A percentile compares a stretch with the other conserved stretches of the same genome.
Conservation (phyloP, 2,888 invertebrate species). For the Thyatira batis region DNA sequence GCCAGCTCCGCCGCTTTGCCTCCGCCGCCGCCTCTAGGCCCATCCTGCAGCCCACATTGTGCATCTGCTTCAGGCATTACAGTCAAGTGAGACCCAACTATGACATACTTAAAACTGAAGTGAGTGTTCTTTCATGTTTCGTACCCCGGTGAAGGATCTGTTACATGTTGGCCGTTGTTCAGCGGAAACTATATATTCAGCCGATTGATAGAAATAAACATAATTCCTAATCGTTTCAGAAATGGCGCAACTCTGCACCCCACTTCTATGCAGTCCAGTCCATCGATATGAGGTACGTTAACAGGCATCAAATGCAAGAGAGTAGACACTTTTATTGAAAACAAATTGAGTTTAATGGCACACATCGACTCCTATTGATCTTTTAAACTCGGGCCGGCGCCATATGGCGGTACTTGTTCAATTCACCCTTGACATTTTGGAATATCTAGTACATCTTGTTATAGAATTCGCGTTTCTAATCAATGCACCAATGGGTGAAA, state of each 20-base stretch:
- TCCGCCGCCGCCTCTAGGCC: slow-evolving; percentile 41
- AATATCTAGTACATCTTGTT: slow-evolving; percentile 8
- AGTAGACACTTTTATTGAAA: slow-evolving; percentile 44
- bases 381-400: slow-evolving; percentile 59
- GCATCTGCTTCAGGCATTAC: slow-evolving; percentile 58
- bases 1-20: slow-evolving; percentile 65
- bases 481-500: background rate
- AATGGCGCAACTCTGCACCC: slow-evolving; percentile 77
- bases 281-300: slow-evolving; percentile 69
- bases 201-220: slow-evolving; percentile 2
- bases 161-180: background rate
- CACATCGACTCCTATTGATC: slow-evolving; percentile 71
- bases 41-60: slow-evolving; percentile 42
- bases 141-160: slow-evolving; percentile 14
- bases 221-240: slow-evolving; percentile 56
- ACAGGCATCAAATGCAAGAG: slow-evolving; percentile 35
- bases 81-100: slow-evolving; percentile 78
- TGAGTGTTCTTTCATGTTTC: slow-evolving; percentile 60
- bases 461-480: background rate
- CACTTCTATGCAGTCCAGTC: slow-evolving; percentile 74
- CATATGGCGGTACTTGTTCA: slow-evolving; percentile 44
- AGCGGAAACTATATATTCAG: background rate
- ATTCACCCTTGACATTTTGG: slow-evolving; percentile 63
- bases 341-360: slow-evolving; percentile 67
- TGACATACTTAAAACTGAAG: slow-evolving; percentile 64